Percentiles rank a stretch among this genome's conserved stretches.
phyloP scores from a whole-genome alignment of 2,888 invertebrate genomes.

The Oxyteleia sp. region DNA sequence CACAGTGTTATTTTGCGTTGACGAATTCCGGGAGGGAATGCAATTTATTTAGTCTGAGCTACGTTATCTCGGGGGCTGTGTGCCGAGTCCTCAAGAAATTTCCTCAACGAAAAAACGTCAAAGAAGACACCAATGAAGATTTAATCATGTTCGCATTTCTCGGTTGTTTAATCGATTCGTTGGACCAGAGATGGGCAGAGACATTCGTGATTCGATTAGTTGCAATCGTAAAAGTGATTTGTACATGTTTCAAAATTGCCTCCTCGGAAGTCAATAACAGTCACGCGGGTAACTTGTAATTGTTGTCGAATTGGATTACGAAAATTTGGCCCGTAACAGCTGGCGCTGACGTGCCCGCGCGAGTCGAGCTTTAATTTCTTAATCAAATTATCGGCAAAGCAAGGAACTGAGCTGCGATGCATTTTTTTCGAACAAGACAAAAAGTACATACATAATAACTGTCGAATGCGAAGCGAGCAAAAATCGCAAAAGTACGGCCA shows the following conservation, averaged over 20 bases:
- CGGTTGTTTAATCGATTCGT: conserved; percentile 50
- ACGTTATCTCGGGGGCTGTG: conserved; percentile 54
- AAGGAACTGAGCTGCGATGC: background rate
- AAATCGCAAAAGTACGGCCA: background rate
- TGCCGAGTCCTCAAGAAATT: conserved; percentile 50
- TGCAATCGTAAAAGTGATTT: conserved; percentile 41
- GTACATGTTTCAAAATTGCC: conserved; percentile 35
- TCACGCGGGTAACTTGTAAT: conserved; percentile 55
- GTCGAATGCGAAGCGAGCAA: conserved; percentile 9
- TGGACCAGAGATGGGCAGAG: conserved; percentile 66
- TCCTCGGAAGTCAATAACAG: conserved; percentile 31
- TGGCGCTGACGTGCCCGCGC: background rate
- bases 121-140: conserved; percentile 59
- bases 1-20: conserved; percentile 49
- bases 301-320: conserved; percentile 39
- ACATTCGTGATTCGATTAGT: conserved; percentile 55
- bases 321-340: conserved; percentile 9
- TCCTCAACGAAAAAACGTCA: conserved; percentile 65
- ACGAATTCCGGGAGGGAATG: conserved; percentile 52
- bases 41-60: conserved; percentile 56
- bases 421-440: conserved; percentile 9
- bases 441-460: conserved; percentile 15
- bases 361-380: conserved; percentile 12
- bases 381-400: conserved; percentile 23
- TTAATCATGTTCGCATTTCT: conserved; percentile 55